phyloP scores from a whole-genome alignment of 2,113 vertebrate genomes.

The Melanerpes aurifrons region DNA sequence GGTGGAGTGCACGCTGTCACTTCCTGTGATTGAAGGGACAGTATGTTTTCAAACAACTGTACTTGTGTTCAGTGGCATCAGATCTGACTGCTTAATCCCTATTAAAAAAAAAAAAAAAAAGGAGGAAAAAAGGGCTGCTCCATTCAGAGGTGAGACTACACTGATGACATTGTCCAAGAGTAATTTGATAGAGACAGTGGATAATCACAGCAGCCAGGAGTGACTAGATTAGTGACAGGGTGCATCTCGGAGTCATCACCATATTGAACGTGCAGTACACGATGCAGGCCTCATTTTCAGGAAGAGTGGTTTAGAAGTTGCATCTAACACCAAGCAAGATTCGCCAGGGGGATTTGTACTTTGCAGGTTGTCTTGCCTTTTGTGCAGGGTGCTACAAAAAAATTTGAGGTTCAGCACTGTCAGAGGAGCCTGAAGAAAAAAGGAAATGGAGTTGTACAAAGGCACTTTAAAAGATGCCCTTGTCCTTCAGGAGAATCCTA shows the following conservation, averaged over 20 bases:
- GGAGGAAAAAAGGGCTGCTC: background rate
- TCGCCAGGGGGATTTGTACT: background rate
- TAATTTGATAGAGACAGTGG: slow-evolving; percentile 43
- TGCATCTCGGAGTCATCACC: background rate
- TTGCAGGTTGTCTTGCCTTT: background rate
- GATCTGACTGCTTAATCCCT: slow-evolving; percentile 56
- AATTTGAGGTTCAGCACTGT: background rate
- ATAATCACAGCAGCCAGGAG: slow-evolving; percentile 50
- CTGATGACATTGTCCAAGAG: slow-evolving; percentile 33
- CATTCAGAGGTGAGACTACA: slow-evolving; percentile 27
- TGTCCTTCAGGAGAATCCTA: background rate
- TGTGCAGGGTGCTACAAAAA: background rate
- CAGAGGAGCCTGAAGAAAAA: background rate
- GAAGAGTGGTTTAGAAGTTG: background rate
- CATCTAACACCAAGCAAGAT: background rate
- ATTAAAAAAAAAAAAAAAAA: background rate
- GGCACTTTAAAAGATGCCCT: background rate
- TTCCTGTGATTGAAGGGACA: slow-evolving; percentile 61
- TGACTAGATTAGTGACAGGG: slow-evolving; percentile 50
- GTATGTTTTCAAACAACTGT: slow-evolving; percentile 57
- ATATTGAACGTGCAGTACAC: fast-evolving
- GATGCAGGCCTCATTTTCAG: background rate
- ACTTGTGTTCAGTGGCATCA: slow-evolving; percentile 55
- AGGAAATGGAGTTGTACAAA: background rate
- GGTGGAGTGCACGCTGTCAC: background rate